Evolutionary conservation across 1,140 invertebrate genomes (phyloP), one percentile per base, ranked within the genome.

Genomic region (Drosophila suzukii): DNA sequence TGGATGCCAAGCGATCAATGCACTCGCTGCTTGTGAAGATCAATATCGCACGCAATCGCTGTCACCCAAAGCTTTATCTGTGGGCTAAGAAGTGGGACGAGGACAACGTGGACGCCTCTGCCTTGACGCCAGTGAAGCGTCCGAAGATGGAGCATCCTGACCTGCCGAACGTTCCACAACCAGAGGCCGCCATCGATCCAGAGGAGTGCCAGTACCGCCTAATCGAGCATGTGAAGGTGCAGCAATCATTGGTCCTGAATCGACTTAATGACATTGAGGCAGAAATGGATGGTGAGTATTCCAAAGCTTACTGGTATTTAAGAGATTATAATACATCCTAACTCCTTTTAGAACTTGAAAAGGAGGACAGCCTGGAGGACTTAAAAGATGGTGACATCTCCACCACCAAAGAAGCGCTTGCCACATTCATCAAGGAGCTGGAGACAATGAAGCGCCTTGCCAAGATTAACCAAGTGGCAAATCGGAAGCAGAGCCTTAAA

Each of bases 81-180:
- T 97, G 97, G 97, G 95, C 96, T 0, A 96, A 97, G 85, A 96
- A 95, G 74, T 97, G 96, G 96, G 95, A 96, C 57, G 84, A 91
- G 34, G 91, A 91, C 61, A 44, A 91, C 11, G 53, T 62, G 11
- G 88, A 90, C 0, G 49, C 41, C 36, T 20, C 72, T 12, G 46
- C 55, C 0, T 20, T 65, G 15, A 61, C 75, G 24, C 84, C 75
- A 0, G 56, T 65, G 4, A 91, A 91, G 32, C 78, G 89, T n/a
- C 75, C 78, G 15, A 90, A 81, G 75, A n/a, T 27, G 6, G 81
- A 78, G 32, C 58, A 44, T 27, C 10, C 55, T 0, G 51, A 75
- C 4, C 58, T 82, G 17, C 92, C 93, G 11, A 92, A 93, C 61
- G 93, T 94, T 65, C 96, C 96, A 13, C 94, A 96, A 92, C 96